A percentile compares a stretch with the other conserved stretches of the same genome.
These are phyloP conservation scores for Drosophila melanogaster DNA, from an alignment of 1,140 invertebrate species.

Conservation along the genomic window Release_6_plus_ISO1_MT NT_033779.5:7402001-7402500, in stretches of 20 bases:
- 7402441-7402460: not conserved
- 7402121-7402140: no score
- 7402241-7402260: not conserved
- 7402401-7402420: slow-evolving; percentile 56
- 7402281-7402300: not conserved
- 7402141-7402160: no score
- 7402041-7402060: slow-evolving; percentile 16
- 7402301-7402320: not conserved
- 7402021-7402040: slow-evolving; percentile 34
- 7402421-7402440: slow-evolving; percentile 4
- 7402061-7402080: slow-evolving; percentile 10
- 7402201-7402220: not conserved
- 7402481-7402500: not conserved
- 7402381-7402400: slow-evolving; percentile 53
- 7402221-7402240: not conserved
- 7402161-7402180: not conserved
- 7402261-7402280: not conserved
- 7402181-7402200: not conserved
- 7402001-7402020: slow-evolving; percentile 26
- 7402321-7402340: slow-evolving; percentile 32
- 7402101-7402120: not conserved
- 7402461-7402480: not conserved
- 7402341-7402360: slow-evolving; percentile 55
- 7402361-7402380: slow-evolving; percentile 28
- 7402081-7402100: slow-evolving; percentile 2